A percentile compares a stretch with the other conserved stretches of the same genome.
Evolutionary conservation across 2,113 vertebrate species (phyloP).

Genomic region (Turnix velox): DNA sequence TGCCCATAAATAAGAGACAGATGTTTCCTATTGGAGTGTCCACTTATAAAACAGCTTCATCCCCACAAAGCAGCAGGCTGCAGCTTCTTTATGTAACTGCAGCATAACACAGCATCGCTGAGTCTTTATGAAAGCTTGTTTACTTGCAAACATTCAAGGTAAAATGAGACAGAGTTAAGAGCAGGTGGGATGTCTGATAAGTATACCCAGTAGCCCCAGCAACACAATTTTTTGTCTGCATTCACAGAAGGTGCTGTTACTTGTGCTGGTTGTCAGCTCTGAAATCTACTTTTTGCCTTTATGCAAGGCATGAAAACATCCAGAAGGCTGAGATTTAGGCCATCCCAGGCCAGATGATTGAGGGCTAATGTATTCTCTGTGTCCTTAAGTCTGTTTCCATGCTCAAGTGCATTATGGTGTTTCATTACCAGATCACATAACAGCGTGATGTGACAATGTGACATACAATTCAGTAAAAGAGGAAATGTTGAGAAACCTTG

Average conservation of each 20-base stretch:
- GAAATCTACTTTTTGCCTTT: background rate
- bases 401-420: background rate
- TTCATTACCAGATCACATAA: conserved; percentile 47
- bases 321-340: conserved; percentile 17
- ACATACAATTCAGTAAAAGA: conserved; percentile 3
- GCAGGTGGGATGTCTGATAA: background rate
- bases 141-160: background rate
- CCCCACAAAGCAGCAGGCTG: background rate
- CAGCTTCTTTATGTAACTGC: background rate
- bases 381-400: background rate
- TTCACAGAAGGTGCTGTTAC: background rate
- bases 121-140: background rate
- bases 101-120: background rate
- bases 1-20: conserved; percentile 37
- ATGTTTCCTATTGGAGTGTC: conserved; percentile 48
- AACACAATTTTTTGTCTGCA: background rate
- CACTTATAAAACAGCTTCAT: conserved; percentile 33
- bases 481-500: conserved; percentile 32
- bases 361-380: background rate
- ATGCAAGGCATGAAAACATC: background rate
- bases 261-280: background rate
- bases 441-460: conserved; percentile 40
- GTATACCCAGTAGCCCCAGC: background rate
- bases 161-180: background rate
- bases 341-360: conserved; percentile 10